Conservation (phyloP, 2,113 vertebrate genomes). For the Coregonus clupeaformis region DNA sequence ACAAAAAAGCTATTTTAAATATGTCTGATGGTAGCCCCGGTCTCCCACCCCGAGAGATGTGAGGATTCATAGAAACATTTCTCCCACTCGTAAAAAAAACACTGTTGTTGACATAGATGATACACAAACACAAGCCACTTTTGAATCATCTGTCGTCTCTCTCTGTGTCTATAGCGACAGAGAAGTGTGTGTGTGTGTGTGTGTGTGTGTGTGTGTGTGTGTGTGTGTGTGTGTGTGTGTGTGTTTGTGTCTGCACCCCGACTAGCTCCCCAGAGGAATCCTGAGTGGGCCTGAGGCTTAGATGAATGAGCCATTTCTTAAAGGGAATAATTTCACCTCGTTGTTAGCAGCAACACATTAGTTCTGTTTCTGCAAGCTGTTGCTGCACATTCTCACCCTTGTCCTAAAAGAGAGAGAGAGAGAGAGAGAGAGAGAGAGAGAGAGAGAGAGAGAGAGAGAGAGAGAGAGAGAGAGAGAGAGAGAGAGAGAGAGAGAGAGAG, state of each 20-base stretch:
- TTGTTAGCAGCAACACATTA: background rate
- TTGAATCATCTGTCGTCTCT: constrained; percentile 2
- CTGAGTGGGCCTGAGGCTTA: background rate
- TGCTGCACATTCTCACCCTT: constrained; percentile 3
- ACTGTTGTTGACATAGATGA: no score
- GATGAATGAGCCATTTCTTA: background rate
- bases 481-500: no score
- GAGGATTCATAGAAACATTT: no score
- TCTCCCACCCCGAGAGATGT: no score
- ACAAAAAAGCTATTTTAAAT: no score
- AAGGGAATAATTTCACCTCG: background rate
- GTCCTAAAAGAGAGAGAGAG: background rate
- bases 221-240: background rate
- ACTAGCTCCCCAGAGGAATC: constrained; percentile 7
- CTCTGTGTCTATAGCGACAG: no score
- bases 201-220: background rate
- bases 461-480: no score
- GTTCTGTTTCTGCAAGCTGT: background rate
- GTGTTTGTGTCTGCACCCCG: background rate
- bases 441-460: no score
- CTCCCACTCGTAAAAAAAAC: no score
- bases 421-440: no score
- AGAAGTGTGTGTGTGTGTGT: no score
- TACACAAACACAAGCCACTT: background rate
- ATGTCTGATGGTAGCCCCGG: no score